Conservation (phyloP, 1,140 invertebrate species). For the Papilio glaucus region DNA sequence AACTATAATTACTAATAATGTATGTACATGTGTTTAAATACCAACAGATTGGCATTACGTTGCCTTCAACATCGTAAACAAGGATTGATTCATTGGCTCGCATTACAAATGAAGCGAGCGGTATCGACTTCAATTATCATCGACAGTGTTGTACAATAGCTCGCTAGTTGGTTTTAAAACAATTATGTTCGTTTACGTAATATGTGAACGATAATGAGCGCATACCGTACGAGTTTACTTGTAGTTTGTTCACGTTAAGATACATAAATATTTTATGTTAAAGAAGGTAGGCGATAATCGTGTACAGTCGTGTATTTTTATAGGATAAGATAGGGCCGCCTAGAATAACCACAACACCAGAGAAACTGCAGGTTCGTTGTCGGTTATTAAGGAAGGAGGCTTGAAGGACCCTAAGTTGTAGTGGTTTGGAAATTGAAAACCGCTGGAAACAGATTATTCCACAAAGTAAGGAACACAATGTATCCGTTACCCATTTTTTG, state of each 20-base stretch:
- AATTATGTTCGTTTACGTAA: not conserved
- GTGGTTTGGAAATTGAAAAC: no score
- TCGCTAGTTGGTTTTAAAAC: not conserved
- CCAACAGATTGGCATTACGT: not conserved
- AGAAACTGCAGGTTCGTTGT: no score
- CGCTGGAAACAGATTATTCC: no score
- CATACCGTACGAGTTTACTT: not conserved
- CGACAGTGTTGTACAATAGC: not conserved
- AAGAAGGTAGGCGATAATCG: no score
- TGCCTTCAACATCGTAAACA: slow-evolving; percentile 4
- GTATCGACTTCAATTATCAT: slow-evolving; percentile 17
- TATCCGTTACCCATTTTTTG: not conserved
- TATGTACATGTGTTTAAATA: not conserved
- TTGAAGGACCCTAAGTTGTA: no score
- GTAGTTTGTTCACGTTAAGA: no score
- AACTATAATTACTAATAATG: not conserved
- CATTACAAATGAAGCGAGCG: slow-evolving; percentile 7
- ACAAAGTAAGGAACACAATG: not conserved
- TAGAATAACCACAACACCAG: no score
- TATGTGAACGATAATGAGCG: not conserved
- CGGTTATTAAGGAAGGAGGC: no score
- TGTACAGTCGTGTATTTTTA: no score
- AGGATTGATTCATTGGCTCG: slow-evolving; percentile 13
- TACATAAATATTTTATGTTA: not conserved
- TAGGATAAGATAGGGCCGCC: no score